phyloP scores from a whole-genome alignment of 2,888 invertebrate species.

The Gymnocheta viridis region DNA sequence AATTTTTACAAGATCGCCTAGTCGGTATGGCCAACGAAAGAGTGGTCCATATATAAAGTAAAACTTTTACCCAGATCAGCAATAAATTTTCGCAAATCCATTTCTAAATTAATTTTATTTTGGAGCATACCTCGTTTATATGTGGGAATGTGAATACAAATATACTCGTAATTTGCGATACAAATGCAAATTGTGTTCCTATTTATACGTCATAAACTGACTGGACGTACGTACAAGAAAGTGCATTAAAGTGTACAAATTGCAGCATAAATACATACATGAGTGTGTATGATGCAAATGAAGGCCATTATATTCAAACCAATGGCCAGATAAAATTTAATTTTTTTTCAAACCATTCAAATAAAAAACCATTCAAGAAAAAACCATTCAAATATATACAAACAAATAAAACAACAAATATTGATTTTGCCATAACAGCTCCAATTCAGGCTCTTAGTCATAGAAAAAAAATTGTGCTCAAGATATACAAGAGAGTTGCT shows the following conservation, averaged over 20 bases:
- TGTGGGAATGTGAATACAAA: not conserved
- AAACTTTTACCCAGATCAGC: too few species aligned
- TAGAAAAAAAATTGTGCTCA: not conserved
- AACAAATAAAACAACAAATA: not conserved
- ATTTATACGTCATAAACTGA: slow-evolving; percentile 4
- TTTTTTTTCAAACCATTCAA: slow-evolving; percentile 31
- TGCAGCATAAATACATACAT: not conserved
- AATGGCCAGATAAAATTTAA: slow-evolving; percentile 53
- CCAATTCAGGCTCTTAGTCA: not conserved
- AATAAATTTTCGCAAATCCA: not conserved
- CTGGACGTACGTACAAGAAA: slow-evolving; percentile 5
- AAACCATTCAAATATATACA: not conserved
- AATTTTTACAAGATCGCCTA: too few species aligned
- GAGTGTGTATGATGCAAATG: slow-evolving; percentile 24
- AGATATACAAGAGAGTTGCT: not conserved
- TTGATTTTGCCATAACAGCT: not conserved
- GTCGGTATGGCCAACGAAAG: too few species aligned
- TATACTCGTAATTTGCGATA: not conserved
- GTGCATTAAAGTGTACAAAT: slow-evolving; percentile 21
- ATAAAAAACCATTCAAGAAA: not conserved
- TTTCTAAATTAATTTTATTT: not conserved
- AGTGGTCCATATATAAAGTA: too few species aligned
- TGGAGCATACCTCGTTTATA: not conserved
- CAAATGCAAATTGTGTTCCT: slow-evolving; percentile 25
- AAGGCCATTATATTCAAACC: slow-evolving; percentile 53